These are phyloP conservation scores for human (Homo sapiens) DNA, from an alignment of 2,113 vertebrate species.

Conservation along the genomic window GRCh38 chr5:118054001-118054500, in stretches of 20 bases:
- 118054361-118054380: no score
- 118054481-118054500: no score
- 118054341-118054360: no score
- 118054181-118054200: neutral
- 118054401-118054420: no score
- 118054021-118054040: neutral
- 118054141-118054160: neutral
- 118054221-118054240: neutral
- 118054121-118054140: neutral
- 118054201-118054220: neutral
- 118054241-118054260: neutral
- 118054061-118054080: neutral
- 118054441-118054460: no score
- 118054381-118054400: no score
- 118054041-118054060: neutral
- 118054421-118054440: no score
- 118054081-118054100: neutral
- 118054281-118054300: no score
- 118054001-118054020: neutral
- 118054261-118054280: neutral
- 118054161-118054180: neutral
- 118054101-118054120: neutral
- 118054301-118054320: no score
- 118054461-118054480: no score
- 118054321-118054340: no score